Percentiles rank a stretch among this genome's conserved stretches.
phyloP scores from a whole-genome alignment of 2,113 vertebrate species.

The Serilophus lunatus region DNA sequence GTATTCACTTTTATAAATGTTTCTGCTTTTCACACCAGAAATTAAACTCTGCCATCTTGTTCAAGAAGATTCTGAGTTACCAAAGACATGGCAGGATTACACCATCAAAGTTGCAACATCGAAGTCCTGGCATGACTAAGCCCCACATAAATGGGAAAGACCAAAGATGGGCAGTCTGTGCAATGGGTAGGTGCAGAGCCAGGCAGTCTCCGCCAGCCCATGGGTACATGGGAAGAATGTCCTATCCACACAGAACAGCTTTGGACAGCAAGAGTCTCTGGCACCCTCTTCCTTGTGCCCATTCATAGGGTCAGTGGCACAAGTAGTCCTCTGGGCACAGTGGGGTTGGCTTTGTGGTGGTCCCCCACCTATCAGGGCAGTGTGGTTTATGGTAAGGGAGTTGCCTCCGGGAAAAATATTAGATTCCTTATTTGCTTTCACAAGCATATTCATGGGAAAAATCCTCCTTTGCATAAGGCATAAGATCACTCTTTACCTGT shows the following conservation, averaged over 20 bases:
- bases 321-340: background rate
- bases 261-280: background rate
- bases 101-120: conserved; percentile 22
- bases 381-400: background rate
- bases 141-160: background rate
- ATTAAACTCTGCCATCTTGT: background rate
- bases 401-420: background rate
- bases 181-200: background rate
- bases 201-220: background rate
- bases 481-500: background rate
- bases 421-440: background rate
- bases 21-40: background rate
- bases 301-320: background rate
- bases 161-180: background rate
- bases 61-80: background rate
- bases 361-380: background rate
- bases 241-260: background rate
- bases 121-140: background rate
- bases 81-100: background rate
- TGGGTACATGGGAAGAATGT: background rate
- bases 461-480: background rate
- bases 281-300: background rate
- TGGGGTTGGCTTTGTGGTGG: accelerated
- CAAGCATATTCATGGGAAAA: background rate
- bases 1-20: background rate